A percentile compares a stretch with the other conserved stretches of the same genome.
These are phyloP conservation scores for Edolisoma coerulescens DNA, from an alignment of 2,113 vertebrate genomes.

Conservation along the genomic window DNA sequence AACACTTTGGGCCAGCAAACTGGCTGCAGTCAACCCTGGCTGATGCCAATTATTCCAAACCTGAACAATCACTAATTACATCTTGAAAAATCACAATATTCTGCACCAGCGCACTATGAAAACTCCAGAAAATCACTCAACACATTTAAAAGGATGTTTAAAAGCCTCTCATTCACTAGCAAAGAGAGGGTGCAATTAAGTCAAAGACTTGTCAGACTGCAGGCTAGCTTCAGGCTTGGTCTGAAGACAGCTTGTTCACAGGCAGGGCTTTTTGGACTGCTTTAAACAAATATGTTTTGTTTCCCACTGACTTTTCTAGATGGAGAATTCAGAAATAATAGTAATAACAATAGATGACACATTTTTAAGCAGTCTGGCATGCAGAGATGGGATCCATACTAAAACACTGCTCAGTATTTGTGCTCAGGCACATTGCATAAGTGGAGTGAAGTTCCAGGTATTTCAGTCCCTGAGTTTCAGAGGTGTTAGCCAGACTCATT, in stretches of 20 bases:
- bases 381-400: not conserved
- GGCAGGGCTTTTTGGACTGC: not conserved
- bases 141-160: not conserved
- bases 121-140: not conserved
- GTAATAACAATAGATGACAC: not conserved
- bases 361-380: not conserved
- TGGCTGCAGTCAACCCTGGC: fast-evolving
- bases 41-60: not conserved
- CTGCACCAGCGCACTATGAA: not conserved
- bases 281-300: not conserved
- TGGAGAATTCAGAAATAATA: not conserved
- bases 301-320: constrained; percentile 34
- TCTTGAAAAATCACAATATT: not conserved
- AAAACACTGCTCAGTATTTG: not conserved
- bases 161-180: not conserved
- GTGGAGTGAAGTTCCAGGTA: not conserved
- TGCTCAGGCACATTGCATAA: not conserved
- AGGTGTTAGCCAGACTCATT: not conserved
- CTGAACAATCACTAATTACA: fast-evolving
- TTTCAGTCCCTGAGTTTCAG: not conserved
- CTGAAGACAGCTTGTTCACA: not conserved
- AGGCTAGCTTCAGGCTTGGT: not conserved
- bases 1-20: not conserved
- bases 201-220: not conserved
- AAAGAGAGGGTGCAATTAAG: not conserved